Conservation (phyloP, 2,797 vertebrate species). For the Myotis myotis region DNA sequence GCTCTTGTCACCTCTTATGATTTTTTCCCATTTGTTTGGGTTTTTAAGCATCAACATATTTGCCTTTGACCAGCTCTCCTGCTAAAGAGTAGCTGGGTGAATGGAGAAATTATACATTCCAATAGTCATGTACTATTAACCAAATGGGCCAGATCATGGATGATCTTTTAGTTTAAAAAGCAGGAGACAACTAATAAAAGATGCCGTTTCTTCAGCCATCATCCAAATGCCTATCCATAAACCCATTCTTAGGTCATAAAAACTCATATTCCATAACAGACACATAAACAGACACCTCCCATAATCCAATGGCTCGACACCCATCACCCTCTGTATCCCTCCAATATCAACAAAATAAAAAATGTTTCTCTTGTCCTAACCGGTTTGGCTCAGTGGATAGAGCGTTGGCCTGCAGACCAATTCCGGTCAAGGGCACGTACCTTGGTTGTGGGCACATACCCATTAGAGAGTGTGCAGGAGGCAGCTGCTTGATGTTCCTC, state of each 20-base stretch:
- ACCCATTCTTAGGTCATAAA: constrained; percentile 17
- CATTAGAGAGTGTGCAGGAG: no score
- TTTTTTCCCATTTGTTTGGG: background rate
- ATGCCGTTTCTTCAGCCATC: background rate
- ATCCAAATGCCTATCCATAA: background rate
- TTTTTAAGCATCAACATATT: constrained; percentile 14
- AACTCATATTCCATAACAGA: background rate
- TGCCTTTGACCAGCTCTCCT: background rate
- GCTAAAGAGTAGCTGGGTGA: background rate
- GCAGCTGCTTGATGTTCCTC: no score
- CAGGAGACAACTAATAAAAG: background rate
- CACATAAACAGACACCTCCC: background rate
- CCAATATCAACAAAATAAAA: background rate
- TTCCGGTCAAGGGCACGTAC: no score
- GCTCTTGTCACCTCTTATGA: background rate
- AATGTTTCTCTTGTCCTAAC: background rate
- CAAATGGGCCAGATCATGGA: background rate
- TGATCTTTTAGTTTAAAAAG: constrained; percentile 46
- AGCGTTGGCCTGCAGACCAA: no score
- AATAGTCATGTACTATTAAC: background rate
- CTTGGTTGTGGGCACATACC: no score
- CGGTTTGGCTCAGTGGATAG: no score
- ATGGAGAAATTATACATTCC: constrained; percentile 3
- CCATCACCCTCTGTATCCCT: background rate
- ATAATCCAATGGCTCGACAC: background rate